Conservation (phyloP, 2,113 vertebrate genomes). For the Podarcis raffonei region DNA sequence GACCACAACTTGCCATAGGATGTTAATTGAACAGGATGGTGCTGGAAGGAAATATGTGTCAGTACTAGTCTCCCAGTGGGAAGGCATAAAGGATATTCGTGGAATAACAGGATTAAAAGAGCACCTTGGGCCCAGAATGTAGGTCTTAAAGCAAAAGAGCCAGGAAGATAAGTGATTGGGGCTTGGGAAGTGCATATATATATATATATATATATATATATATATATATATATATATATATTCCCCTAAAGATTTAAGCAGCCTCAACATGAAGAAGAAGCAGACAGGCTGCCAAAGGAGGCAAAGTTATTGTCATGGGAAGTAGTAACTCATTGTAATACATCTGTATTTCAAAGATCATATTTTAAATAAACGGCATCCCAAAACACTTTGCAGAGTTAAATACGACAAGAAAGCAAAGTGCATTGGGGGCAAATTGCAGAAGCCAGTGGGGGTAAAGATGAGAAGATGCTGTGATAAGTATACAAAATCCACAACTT, state of each 20-base stretch:
- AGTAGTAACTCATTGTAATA: background rate
- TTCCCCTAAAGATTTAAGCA: background rate
- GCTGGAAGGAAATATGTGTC: constrained; percentile 58
- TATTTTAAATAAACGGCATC: background rate
- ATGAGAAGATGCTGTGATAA: background rate
- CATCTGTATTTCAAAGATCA: constrained; percentile 16
- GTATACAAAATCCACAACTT: background rate
- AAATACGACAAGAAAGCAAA: background rate
- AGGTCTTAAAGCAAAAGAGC: constrained; percentile 27
- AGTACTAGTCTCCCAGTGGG: constrained; percentile 18
- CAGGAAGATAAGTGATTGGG: constrained; percentile 7
- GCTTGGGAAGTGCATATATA: too few species aligned
- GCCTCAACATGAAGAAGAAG: background rate
- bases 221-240: background rate
- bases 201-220: background rate
- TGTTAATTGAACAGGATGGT: constrained; percentile 71
- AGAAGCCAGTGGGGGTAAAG: background rate
- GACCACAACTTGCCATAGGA: constrained; percentile 53
- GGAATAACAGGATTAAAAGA: constrained; percentile 24
- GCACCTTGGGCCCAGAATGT: constrained; percentile 31
- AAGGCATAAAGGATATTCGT: constrained; percentile 41
- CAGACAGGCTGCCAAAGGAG: background rate
- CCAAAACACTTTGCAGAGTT: fast-evolving
- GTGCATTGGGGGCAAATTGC: background rate
- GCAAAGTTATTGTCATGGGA: constrained; percentile 32